Evolutionary conservation across 2,797 vertebrate genomes (phyloP).

Genomic region (Falco peregrinus): DNA sequence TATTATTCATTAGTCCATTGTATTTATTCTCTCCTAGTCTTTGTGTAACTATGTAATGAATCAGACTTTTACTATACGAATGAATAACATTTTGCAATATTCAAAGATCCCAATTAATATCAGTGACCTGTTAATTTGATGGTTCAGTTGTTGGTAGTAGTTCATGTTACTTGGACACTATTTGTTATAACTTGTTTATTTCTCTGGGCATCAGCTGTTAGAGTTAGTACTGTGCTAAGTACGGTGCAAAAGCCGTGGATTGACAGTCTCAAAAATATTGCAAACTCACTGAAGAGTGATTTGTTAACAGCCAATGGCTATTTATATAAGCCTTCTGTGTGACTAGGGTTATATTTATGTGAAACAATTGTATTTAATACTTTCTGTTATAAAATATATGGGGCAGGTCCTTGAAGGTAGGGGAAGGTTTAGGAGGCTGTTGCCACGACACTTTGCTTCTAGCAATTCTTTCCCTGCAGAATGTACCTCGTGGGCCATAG

Average conservation of each 20-base stretch:
- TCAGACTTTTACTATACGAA: conserved; percentile 25
- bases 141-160: not conserved
- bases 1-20: conserved; percentile 51
- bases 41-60: conserved; percentile 8
- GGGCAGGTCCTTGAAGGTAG: not conserved
- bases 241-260: fast-evolving
- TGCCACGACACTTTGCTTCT: not conserved
- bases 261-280: not conserved
- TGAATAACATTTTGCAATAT: conserved; percentile 11
- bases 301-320: not conserved
- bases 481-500: fast-evolving
- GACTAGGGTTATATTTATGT: not conserved
- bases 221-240: not conserved
- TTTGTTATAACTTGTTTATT: not conserved
- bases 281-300: not conserved
- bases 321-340: not conserved
- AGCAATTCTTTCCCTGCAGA: not conserved
- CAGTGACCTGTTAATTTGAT: not conserved
- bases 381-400: not conserved
- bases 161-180: not conserved
- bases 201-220: not conserved
- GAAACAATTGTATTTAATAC: not conserved
- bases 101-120: conserved; percentile 27
- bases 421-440: not conserved
- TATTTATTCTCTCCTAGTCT: conserved; percentile 32